A percentile compares a stretch with the other conserved stretches of the same genome.
These are phyloP conservation scores for Zaprionus camerounensis DNA, from an alignment of 1,140 invertebrate species.

Conservation along the genomic window DNA sequence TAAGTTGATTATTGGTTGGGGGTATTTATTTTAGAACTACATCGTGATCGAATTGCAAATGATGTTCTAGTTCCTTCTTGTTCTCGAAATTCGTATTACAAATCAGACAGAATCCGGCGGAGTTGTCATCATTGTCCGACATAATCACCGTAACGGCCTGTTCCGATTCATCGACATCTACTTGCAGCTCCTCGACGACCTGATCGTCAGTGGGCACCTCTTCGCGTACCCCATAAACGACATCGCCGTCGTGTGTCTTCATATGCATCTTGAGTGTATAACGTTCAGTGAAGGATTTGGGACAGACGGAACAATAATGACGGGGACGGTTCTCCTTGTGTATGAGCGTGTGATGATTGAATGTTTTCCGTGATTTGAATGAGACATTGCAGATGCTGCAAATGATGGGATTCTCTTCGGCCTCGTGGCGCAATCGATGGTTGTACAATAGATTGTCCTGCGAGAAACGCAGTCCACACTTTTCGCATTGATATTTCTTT, in stretches of 20 bases:
- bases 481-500: constrained; percentile 82
- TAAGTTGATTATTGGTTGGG: neutral
- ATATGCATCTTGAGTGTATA: constrained; percentile 83
- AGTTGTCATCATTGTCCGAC: constrained; percentile 66
- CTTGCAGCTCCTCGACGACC: constrained; percentile 70
- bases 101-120: constrained; percentile 67
- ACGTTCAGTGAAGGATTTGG: constrained; percentile 78
- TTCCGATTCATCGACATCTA: constrained; percentile 73
- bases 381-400: constrained; percentile 80
- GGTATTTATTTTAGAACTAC: constrained; percentile 68
- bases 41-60: constrained; percentile 75
- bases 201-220: constrained; percentile 64
- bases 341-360: constrained; percentile 77
- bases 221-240: constrained; percentile 65
- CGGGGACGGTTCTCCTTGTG: constrained; percentile 77
- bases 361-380: constrained; percentile 79
- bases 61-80: constrained; percentile 73
- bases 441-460: constrained; percentile 78
- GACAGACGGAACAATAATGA: constrained; percentile 72
- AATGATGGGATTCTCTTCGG: constrained; percentile 79
- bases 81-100: constrained; percentile 71
- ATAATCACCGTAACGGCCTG: constrained; percentile 73
- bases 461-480: constrained; percentile 75
- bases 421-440: constrained; percentile 74
- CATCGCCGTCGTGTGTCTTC: constrained; percentile 74